Base-by-base conservation (phyloP, 2,888 invertebrate genomes). In the Conops quadrifasciatus region DNA sequence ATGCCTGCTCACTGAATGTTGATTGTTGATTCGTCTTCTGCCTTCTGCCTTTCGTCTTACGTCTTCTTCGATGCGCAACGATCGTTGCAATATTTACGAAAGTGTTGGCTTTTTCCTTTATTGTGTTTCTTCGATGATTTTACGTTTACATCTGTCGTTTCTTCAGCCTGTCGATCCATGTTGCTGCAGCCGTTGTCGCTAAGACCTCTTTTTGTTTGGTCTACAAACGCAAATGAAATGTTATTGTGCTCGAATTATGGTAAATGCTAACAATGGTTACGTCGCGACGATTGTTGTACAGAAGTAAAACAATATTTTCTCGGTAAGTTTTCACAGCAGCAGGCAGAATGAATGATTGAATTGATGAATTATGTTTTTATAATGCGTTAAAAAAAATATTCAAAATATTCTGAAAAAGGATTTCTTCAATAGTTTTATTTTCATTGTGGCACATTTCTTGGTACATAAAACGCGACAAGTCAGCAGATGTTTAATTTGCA, bases 71-170 rank as follows among this genome's bases (percentile, higher is more conserved):
- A 30, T 36, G 36, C 30, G 58, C 56, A 26, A 56, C 26, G 67
- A 58, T 67, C 58, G 45, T 67, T 58, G 67, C 67, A 60, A 68
- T 68, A 60, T 68, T 68, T 68, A 45, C 59, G 19, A 58, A 47
- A 53, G 45, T 45, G 24, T 67, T 36, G 36, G 36, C 36, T 36
- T 4, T 45, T 66, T 53, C 30, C 43, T 45, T 58, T 43, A 43
- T 43, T 58, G 24, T 67, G 9, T 51, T 0, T 51, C 51, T 36
- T 30, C 21, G 30, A 66, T 59, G 67, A 60, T 60, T 68, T 68
- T 28, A 68, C 49, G 47, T 68, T 59, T 68, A 49, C 60, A 68
- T 60, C 59, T 68, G 60, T 59, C 60, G 59, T 68, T 58, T 1
- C 24, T 60, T 26, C 49, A 58, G 64, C 26, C 58, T 64, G n/a